Evolutionary conservation across 2,888 invertebrate genomes (phyloP), one percentile per base, ranked within the genome.

Genomic region (Chrysodeixis includens): DNA sequence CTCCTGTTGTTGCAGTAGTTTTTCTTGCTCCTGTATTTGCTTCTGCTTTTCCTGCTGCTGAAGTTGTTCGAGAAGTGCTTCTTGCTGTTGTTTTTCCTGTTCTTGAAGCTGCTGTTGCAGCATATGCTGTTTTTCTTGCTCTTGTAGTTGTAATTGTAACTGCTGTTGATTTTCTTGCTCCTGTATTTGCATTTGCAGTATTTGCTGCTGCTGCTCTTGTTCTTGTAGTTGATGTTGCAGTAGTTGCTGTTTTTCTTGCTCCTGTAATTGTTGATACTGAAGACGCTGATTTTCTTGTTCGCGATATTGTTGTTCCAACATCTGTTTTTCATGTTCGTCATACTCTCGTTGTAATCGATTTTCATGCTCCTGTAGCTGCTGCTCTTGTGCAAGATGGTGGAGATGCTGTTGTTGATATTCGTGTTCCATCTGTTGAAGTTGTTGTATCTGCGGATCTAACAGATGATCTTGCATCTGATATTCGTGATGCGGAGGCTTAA

Each of bases 151-250:
- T 12, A 26, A 1, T 44, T 51, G 30, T 14, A 51, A 12, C 20
- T 51, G 30, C 56, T 62, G 69, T 1, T 53, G 56, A 18, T 73
- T 56, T 44, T 71, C 40, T 22, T 59, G 56, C 30, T 71, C 56
- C 8, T 72, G 46, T 3, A 30, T 18, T 12, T 49, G 57, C 4
- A 49, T 12, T 20, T 57, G 57, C 30, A 30, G 0, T 0, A 10
- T 22, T 9, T 3, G 12, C 4, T 3, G 12, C 4, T 26, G 22
- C 14, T 52, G 20, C 14, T 52, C 22, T 14, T 52, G 14, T 26
- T 52, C 14, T 26, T 20, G 49, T 54, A 72, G 49, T 56, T 67
- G 61, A 18, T 74, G n/a, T 40, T 71, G 56, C 9, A 30, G 14
- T 20, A 62, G 56, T 26, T 56, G 65, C 9, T 63, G 40, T 20